Base-by-base conservation (phyloP, 2,797 vertebrate genomes). In the Darevskia mixta region DNA sequence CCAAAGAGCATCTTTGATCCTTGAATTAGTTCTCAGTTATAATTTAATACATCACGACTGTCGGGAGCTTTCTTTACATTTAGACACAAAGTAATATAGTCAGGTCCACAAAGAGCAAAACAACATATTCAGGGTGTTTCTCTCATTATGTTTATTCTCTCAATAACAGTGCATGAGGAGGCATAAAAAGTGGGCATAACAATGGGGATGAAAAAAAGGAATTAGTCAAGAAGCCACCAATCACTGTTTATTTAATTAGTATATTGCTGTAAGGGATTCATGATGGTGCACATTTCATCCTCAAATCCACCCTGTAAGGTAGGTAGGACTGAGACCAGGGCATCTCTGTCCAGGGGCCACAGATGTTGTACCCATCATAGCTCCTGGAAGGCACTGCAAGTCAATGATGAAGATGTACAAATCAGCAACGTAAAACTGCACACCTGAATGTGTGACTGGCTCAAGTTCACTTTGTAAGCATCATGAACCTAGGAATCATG, bases 1-100 rank as follows among this genome's bases (percentile, higher is more conserved):
- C 95, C 95, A 95, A 95, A 95, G 94, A 96, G 93, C 79, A 93
- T 88, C 96, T 97, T 96, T 97, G 96, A 97, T 97, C 94, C 86
- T 94, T 94, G 93, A 96, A 96, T 97, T 96, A 96, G 95, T 94
- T 94, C 90, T 96, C 96, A 96, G 94, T 96, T 95, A 96, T 95
- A 96, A 97, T 96, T 97, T 96, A 97, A 94, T 89, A 93, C 61
- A 91, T 89, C 89, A 91, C 91, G 93, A 88, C 82, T 92, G 92
- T 93, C 89, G 90, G 87, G 80, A 94, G 92, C 87, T 94, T 94
- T 93, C 86, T 90, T 90, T 91, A 93, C 86, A 71, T 90, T 93
- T 91, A 95, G 89, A 91, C 83, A 91, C 73, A 88, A 92, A 95
- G 66, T 83, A 89, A 93, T 91, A 90, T 3, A 93, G 95, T 90